Conservation (phyloP, 2,888 invertebrate species). For the Drosophila pegasa region DNA sequence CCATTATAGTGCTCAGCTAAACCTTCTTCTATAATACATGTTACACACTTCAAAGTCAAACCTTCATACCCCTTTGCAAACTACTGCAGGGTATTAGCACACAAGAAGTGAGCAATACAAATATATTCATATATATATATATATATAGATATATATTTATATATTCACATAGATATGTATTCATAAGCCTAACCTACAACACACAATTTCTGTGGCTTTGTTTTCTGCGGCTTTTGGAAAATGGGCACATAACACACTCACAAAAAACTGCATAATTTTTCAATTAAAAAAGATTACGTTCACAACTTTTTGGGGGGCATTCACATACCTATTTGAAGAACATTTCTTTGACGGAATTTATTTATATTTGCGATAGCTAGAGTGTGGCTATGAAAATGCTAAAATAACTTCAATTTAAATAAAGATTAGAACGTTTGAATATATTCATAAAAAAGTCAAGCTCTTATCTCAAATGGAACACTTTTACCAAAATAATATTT, state of each 20-base stretch:
- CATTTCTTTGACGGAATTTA: background rate
- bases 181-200: slow-evolving; percentile 22
- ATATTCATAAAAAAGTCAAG: background rate
- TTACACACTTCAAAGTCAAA: background rate
- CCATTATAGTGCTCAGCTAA: too few species aligned
- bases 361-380: background rate
- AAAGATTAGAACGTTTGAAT: background rate
- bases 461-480: too few species aligned
- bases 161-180: slow-evolving; percentile 14
- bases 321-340: background rate
- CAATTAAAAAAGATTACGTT: slow-evolving; percentile 26
- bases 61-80: background rate
- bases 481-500: too few species aligned
- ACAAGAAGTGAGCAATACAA: slow-evolving; percentile 16
- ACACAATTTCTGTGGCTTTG: slow-evolving; percentile 19
- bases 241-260: slow-evolving; percentile 9
- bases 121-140: slow-evolving; percentile 4
- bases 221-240: slow-evolving; percentile 21
- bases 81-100: background rate
- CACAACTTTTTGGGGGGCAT: background rate
- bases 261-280: slow-evolving; percentile 49
- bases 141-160: slow-evolving; percentile 28
- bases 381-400: background rate
- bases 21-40: too few species aligned
- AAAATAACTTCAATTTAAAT: background rate